These are phyloP conservation scores for Sebastes fasciatus DNA, from an alignment of 2,113 vertebrate species.

Conservation along the genomic window DNA sequence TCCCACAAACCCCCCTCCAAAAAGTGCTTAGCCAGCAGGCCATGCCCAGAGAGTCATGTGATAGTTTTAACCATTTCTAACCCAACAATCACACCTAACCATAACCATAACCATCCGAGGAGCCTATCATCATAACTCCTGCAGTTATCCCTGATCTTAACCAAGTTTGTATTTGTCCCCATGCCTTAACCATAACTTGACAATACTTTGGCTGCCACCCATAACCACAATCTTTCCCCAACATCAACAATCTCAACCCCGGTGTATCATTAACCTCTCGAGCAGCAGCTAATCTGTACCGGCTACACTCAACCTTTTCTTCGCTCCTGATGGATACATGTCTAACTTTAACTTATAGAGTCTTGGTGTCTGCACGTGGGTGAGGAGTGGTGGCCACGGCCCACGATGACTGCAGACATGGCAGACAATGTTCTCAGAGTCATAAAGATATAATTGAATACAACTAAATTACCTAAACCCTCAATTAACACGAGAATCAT, in stretches of 20 bases:
- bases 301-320: not conserved
- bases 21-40: not conserved
- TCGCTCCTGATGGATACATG: not conserved
- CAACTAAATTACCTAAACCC: not conserved
- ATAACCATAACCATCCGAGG: not conserved
- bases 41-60: not conserved
- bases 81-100: slow-evolving; percentile 9
- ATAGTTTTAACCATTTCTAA: slow-evolving; percentile 15
- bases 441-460: not conserved
- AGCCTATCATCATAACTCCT: not conserved
- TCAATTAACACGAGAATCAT: not conserved
- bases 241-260: not conserved
- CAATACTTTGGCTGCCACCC: slow-evolving; percentile 4
- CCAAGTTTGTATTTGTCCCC: not conserved
- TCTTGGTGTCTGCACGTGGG: not conserved
- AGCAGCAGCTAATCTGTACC: not conserved
- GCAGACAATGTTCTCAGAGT: not conserved
- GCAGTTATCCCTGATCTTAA: not conserved
- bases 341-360: not conserved
- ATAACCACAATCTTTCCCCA: not conserved
- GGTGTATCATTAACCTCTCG: not conserved
- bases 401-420: not conserved
- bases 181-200: not conserved
- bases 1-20: not conserved
- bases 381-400: not conserved